phyloP scores from a whole-genome alignment of 2,888 invertebrate species.

The Rhabditoides inermis region DNA sequence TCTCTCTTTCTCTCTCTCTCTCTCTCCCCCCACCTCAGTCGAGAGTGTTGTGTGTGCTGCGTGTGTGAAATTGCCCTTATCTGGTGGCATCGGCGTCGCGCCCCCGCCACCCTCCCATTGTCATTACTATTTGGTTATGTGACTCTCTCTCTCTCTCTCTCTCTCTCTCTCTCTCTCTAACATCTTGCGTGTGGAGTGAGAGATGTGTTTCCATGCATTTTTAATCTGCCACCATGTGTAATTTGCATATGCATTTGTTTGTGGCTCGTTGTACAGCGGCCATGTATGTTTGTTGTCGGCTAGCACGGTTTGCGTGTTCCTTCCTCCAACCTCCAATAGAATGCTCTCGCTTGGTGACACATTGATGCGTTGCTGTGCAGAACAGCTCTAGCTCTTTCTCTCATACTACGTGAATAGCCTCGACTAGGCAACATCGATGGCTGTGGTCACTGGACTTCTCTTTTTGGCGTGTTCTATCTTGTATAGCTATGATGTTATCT shows the following conservation, averaged over 20 bases:
- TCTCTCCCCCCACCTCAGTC: constrained; percentile 6
- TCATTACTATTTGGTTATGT: constrained; percentile 7
- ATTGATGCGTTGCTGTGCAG: too few relatives aligned
- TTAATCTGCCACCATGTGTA: not conserved
- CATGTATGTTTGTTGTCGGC: not conserved
- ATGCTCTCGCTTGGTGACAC: too few relatives aligned
- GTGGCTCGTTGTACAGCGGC: constrained; percentile 5
- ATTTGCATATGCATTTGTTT: constrained; percentile 13
- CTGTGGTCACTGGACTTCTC: too few relatives aligned
- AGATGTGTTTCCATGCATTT: too few relatives aligned
- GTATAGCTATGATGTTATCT: too few relatives aligned
- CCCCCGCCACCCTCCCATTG: constrained; percentile 12
- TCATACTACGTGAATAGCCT: too few relatives aligned
- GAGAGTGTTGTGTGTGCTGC: constrained; percentile 6
- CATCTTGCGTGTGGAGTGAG: constrained; percentile 1
- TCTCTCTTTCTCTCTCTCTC: constrained; percentile 4
- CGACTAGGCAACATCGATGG: too few relatives aligned
- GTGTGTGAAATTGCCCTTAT: constrained; percentile 8
- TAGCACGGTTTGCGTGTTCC: not conserved
- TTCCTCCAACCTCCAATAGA: constrained; percentile 1
- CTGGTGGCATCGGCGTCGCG: not conserved
- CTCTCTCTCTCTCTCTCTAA: constrained; percentile 4
- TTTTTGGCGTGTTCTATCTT: too few relatives aligned
- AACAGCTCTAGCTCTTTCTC: too few relatives aligned
- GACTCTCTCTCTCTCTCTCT: constrained; percentile 1